These are phyloP conservation scores for Rhinoraja longicauda DNA, from an alignment of 2,797 vertebrate genomes.

Conservation along the genomic window DNA sequence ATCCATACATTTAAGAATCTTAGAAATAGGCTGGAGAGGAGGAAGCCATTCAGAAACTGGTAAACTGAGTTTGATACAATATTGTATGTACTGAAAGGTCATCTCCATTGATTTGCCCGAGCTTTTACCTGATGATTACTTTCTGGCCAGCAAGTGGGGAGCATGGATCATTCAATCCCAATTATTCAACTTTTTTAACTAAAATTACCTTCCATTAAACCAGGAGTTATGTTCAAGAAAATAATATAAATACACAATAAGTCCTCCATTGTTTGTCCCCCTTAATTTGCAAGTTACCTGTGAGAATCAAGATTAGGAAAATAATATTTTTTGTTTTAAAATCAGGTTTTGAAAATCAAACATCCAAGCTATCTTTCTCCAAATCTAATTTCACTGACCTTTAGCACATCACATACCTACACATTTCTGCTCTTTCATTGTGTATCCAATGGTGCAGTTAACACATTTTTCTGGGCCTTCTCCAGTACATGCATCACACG, in stretches of 20 bases:
- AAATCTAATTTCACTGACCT: not conserved
- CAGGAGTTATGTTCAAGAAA: not conserved
- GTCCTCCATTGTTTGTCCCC: too few relatives aligned
- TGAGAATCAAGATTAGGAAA: not conserved
- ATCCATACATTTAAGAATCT: not conserved
- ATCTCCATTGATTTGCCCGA: not conserved
- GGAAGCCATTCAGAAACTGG: not conserved
- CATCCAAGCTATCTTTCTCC: too few relatives aligned
- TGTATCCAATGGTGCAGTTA: constrained; percentile 67
- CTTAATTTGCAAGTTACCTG: not conserved
- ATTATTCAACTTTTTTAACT: not conserved
- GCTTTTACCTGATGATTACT: not conserved
- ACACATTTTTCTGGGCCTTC: constrained; percentile 68
- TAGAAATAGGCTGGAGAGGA: not conserved
- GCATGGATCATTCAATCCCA: too few relatives aligned
- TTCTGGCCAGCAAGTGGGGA: not conserved
- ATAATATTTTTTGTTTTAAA: not conserved
- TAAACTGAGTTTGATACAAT: not conserved
- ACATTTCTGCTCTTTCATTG: constrained; percentile 65
- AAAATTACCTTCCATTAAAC: not conserved
- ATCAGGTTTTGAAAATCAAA: too few relatives aligned
- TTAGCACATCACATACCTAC: constrained; percentile 58
- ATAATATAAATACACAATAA: not conserved
- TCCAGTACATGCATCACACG: constrained; percentile 74
- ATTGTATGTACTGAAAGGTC: not conserved